A percentile compares a stretch with the other conserved stretches of the same genome.
Conservation (phyloP, 2,797 vertebrate genomes). For the Oceanodroma leucorhoa region DNA sequence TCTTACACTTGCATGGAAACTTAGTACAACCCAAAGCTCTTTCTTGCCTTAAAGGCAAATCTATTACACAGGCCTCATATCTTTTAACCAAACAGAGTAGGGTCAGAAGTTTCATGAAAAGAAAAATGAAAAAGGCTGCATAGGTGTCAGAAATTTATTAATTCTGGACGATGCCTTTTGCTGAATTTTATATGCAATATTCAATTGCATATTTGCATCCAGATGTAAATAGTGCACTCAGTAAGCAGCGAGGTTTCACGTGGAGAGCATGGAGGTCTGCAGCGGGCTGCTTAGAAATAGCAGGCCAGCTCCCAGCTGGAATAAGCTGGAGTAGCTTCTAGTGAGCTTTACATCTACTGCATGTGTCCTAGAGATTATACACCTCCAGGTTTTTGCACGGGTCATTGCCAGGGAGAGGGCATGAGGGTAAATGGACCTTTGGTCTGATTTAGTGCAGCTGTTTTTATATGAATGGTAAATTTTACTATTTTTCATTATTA, state of each 20-base stretch:
- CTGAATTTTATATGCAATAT: neutral
- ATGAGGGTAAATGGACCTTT: neutral
- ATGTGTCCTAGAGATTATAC: neutral
- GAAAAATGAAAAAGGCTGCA: neutral
- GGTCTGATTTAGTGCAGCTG: neutral
- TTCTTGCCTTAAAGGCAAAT: neutral
- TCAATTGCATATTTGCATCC: neutral
- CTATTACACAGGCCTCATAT: too few species aligned
- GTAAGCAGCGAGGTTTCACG: neutral
- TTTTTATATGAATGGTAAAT: neutral
- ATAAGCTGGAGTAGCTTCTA: neutral
- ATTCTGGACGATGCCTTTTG: rapidly evolving
- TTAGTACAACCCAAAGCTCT: neutral
- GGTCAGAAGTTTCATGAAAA: neutral
- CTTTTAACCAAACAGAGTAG: neutral
- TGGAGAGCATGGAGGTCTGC: neutral
- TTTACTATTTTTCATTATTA: neutral
- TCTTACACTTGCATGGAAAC: neutral
- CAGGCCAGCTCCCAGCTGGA: neutral
- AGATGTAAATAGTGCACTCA: neutral
- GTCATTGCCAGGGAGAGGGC: neutral
- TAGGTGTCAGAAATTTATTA: neutral
- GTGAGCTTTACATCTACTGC: neutral
- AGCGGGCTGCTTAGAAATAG: neutral
- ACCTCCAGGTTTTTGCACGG: neutral